These are phyloP conservation scores for Ectropis grisescens DNA, from an alignment of 1,140 invertebrate species.

Conservation along the genomic window DNA sequence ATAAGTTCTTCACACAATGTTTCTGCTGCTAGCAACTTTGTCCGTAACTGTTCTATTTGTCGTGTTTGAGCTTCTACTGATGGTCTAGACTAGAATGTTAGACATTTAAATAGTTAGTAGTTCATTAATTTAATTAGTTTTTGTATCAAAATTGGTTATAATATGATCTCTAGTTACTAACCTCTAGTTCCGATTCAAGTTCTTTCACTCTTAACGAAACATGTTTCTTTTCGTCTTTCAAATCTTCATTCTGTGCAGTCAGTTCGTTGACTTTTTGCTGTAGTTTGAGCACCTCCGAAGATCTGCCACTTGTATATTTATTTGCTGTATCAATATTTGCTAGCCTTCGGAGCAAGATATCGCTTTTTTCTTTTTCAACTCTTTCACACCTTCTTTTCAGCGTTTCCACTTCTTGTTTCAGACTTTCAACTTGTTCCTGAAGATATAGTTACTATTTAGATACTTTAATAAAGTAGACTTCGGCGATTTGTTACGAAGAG, in stretches of 20 bases:
- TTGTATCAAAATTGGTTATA: too few species aligned
- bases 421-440: conserved; percentile 76
- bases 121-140: too few species aligned
- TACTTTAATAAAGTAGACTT: too few species aligned
- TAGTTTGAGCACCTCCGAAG: conserved; percentile 79
- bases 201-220: conserved; percentile 79
- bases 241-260: conserved; percentile 81
- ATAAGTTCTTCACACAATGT: conserved; percentile 92
- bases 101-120: too few species aligned
- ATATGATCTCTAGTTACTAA: conserved; percentile 16
- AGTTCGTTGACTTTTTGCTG: conserved; percentile 89
- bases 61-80: conserved; percentile 69
- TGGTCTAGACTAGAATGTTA: conserved; percentile 47
- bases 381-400: conserved; percentile 81
- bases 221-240: conserved; percentile 86
- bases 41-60: conserved; percentile 78
- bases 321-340: conserved; percentile 82
- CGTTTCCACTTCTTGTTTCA: conserved; percentile 78
- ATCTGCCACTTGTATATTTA: conserved; percentile 74
- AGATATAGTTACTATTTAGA: too few species aligned
- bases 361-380: conserved; percentile 89
- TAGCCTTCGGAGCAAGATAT: conserved; percentile 82
- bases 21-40: conserved; percentile 88
- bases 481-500: too few species aligned
- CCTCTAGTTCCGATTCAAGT: conserved; percentile 77